Base-by-base conservation (phyloP, 2,113 vertebrate genomes). In the Brienomyrus longianalis region DNA sequence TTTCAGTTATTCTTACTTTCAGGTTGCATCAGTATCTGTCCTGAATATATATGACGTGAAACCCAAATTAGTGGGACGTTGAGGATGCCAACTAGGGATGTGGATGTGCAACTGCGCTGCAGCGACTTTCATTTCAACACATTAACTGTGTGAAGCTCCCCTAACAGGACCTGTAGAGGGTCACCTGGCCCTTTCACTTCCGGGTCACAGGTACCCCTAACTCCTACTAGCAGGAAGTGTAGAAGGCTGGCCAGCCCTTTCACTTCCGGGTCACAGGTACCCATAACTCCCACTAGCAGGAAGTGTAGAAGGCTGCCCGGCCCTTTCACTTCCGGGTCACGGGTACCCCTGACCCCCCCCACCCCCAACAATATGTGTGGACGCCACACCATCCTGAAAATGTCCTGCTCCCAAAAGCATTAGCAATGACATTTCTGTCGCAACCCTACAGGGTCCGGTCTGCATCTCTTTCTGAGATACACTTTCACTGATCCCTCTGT, bases 101-200 rank as follows among this genome's bases (percentile, higher is more conserved):
- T 15, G 4, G 35, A 31, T 80, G 39, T 66, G 23, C 59, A 35
- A 9, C 15, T 0, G 47, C 27, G 80, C 35, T 66, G 10, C 23
- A 77, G 15, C 8, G 88, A 48, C 88, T 47, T 80, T 89, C n/a
- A 39, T 89, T 59, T 84, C 21, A 89, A 52, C 59, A 54, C 83
- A 19, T 84, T 84, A 89, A 89, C 31, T 89, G 21, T 5, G 4
- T 59, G 15, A 84, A 89, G 31, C 39, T 27, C 11, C 5, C 39
- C 54, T 62, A 83, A 35, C 77, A 59, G 27, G 35, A 23, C 35
- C 13, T 52, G 35, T 80, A 74, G 66, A 50, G 91, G 94, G 92
- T 92, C 91, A 91, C 91, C 92, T 93, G 91, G 83, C 70, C 90
- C 93, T 93, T 92, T 93, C 93, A 93, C 93, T 90, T 90, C 83